A percentile compares a stretch with the other conserved stretches of the same genome.
Conservation (phyloP, 2,113 vertebrate species). For the Aldabrachelys gigantea region DNA sequence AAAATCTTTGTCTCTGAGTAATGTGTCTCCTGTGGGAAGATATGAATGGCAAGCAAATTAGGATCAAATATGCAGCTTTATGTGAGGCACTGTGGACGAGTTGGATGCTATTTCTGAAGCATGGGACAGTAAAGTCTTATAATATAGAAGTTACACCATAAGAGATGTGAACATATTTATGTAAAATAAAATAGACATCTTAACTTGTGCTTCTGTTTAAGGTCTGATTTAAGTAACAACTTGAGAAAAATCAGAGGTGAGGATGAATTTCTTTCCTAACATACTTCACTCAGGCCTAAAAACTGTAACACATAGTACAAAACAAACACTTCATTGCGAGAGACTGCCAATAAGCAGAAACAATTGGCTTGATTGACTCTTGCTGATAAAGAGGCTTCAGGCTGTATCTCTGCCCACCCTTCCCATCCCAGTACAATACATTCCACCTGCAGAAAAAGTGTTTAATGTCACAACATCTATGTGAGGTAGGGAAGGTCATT, state of each 20-base stretch:
- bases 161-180: constrained; percentile 1
- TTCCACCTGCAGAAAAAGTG: neutral
- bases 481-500: neutral
- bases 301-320: neutral
- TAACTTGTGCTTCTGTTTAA: neutral
- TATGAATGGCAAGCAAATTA: constrained; percentile 47
- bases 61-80: constrained; percentile 45
- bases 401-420: neutral
- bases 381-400: neutral
- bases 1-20: constrained; percentile 54
- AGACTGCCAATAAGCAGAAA: neutral
- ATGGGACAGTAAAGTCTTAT: constrained; percentile 9
- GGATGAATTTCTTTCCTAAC: neutral
- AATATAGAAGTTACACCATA: neutral
- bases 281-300: neutral
- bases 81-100: constrained; percentile 27
- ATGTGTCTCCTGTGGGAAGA: constrained; percentile 46
- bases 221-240: neutral
- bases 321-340: neutral
- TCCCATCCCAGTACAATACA: neutral
- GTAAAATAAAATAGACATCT: constrained; percentile 5
- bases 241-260: neutral
- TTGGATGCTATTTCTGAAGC: constrained; percentile 32
- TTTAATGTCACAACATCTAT: neutral
- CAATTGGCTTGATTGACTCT: neutral